These are phyloP conservation scores for Rosalia funebris DNA, from an alignment of 2,888 invertebrate genomes.

Conservation along the genomic window DNA sequence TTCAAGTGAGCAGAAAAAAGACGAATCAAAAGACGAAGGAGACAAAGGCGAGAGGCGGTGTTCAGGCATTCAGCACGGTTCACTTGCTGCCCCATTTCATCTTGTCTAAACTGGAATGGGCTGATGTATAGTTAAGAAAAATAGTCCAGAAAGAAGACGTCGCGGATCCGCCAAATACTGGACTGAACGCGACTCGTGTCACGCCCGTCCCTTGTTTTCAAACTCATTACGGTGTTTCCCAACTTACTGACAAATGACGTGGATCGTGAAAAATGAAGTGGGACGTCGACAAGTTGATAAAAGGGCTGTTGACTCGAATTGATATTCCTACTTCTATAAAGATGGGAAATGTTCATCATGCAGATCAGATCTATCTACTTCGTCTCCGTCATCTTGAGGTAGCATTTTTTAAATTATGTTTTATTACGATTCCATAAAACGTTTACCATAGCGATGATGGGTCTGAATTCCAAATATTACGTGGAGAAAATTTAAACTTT, in stretches of 20 bases:
- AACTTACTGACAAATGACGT: slow-evolving; percentile 64
- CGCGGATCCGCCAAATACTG: slow-evolving; percentile 32
- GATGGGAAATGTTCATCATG: slow-evolving; percentile 19
- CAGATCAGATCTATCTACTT: slow-evolving; percentile 30
- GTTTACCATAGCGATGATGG: not conserved
- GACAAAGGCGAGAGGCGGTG: slow-evolving; percentile 45
- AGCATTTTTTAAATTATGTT: not conserved
- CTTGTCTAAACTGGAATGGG: slow-evolving; percentile 41
- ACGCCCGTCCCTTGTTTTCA: slow-evolving; percentile 64
- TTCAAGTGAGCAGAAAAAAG: slow-evolving; percentile 38
- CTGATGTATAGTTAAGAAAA: slow-evolving; percentile 47
- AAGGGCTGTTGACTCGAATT: slow-evolving; percentile 61
- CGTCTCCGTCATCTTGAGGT: not conserved
- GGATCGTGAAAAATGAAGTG: slow-evolving; percentile 64
- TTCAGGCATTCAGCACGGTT: slow-evolving; percentile 44
- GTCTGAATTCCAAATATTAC: not conserved
- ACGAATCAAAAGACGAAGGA: slow-evolving; percentile 42
- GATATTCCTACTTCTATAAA: slow-evolving; percentile 36
- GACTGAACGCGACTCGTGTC: slow-evolving; percentile 47
- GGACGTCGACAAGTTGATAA: slow-evolving; percentile 64
- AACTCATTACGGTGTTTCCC: slow-evolving; percentile 64
- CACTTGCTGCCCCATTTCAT: slow-evolving; percentile 49
- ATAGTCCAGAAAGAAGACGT: slow-evolving; percentile 44
- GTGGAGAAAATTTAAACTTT: not conserved
- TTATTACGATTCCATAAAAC: slow-evolving; percentile 13